These are phyloP conservation scores for Thamnophis sirtalis DNA, from an alignment of 2,113 vertebrate genomes.

Conservation along the genomic window DNA sequence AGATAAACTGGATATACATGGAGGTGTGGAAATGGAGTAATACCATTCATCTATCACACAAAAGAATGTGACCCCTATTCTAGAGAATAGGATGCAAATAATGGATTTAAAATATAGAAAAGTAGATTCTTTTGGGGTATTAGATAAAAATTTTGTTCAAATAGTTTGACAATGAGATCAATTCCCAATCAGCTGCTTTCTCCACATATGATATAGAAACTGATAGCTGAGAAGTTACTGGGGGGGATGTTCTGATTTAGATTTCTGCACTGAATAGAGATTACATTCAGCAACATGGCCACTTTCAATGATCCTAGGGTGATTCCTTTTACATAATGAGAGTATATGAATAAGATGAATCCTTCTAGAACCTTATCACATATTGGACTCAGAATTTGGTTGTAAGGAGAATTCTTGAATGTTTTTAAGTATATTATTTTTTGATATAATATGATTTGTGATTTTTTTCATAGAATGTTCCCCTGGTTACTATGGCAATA, in stretches of 20 bases:
- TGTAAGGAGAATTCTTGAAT: background rate
- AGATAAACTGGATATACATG: background rate
- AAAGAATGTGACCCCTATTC: background rate
- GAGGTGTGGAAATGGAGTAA: background rate
- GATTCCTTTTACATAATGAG: background rate
- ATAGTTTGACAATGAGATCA: background rate
- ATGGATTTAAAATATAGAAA: background rate
- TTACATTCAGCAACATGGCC: background rate
- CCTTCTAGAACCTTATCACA: background rate
- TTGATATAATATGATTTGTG: background rate
- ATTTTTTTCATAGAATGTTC: conserved; percentile 19
- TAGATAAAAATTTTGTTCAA: background rate
- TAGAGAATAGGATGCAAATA: background rate
- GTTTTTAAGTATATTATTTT: background rate
- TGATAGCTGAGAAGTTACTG: background rate
- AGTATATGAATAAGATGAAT: background rate
- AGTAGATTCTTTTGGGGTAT: background rate
- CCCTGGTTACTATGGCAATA: conserved; percentile 18
- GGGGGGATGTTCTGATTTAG: background rate
- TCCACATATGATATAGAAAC: background rate
- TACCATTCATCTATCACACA: background rate
- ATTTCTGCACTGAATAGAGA: background rate
- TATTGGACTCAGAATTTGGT: background rate
- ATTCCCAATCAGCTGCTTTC: background rate
- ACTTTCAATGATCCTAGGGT: background rate